Base-by-base conservation (phyloP, 1,140 invertebrate species). In the Drosophila paulistorum region DNA sequence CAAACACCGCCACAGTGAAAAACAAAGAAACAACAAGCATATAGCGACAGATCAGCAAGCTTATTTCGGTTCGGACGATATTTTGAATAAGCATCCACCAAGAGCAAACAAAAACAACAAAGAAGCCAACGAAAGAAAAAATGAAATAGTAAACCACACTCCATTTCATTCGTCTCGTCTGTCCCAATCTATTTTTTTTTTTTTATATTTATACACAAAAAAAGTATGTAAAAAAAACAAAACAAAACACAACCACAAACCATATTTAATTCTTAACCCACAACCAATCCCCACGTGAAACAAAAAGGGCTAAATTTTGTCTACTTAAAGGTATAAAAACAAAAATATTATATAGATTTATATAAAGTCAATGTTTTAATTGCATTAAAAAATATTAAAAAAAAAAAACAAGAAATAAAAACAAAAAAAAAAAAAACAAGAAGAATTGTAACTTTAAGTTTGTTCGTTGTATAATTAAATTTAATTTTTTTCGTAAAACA, bases 391-490 rank as follows among this genome's bases (percentile, higher is more conserved):
- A 39, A 39, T 39, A 39, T 11, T 39, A 39, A 13, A 39, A 62
- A 87, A 86, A 82, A 79, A 30, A n/a, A n/a, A n/a, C n/a, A n/a
- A 30, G 30, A 59, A 35, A 79, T 73, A 54, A 20, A 39, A 20
- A 59, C 74, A 20, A 5, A 20, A 51, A 51, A 51, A 51, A 51
- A 7, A 23, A 7, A 70, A 83, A 77, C 79, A 79, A 83, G 74
- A 57, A 57, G 35, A 59, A 39, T 20, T 77, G 55, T 86, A 83
- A 87, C n/a, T 87, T 63, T 86, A 86, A 86, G 83, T 80, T 86
- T 86, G 83, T 86, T 86, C 83, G 83, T 86, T 86, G 83, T 86
- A 85, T 85, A 79, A 86, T 87, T 86, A 86, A 77, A 86, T 86
- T 59, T 86, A 87, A 86, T 83, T 79, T 30, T 30, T 30, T 87